Evolutionary conservation across 2,797 vertebrate genomes (phyloP).

Genomic region (Apodemus agrarius): DNA sequence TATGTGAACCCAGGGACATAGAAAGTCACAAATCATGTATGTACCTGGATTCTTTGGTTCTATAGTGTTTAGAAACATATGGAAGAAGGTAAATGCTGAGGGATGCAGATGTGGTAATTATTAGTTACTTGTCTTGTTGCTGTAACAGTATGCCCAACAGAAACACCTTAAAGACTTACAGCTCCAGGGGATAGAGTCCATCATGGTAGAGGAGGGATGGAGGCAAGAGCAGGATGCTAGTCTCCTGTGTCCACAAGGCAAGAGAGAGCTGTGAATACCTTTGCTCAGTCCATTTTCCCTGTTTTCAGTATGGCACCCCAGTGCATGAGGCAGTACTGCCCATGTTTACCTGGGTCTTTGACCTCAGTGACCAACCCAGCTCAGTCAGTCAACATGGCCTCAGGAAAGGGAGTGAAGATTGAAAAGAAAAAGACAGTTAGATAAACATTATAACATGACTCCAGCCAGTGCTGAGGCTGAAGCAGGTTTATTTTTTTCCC

Average conservation of each 20-base stretch:
- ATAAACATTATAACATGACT: too few relatives aligned
- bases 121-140: neutral
- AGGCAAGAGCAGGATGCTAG: neutral
- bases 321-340: neutral
- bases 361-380: too few relatives aligned
- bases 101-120: neutral
- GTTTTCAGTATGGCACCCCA: neutral
- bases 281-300: too few relatives aligned
- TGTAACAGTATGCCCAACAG: neutral
- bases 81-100: neutral
- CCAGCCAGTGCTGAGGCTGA: too few relatives aligned
- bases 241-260: neutral
- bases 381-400: too few relatives aligned
- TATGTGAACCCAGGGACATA: neutral
- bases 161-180: neutral
- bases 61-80: slow-evolving; percentile 3
- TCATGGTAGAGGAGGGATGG: neutral
- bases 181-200: neutral
- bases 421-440: too few relatives aligned
- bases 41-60: neutral
- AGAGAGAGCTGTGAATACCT: neutral
- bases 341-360: neutral
- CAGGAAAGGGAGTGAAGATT: too few relatives aligned
- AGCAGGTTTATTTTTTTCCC: too few relatives aligned
- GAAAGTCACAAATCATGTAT: neutral